A percentile compares a stretch with the other conserved stretches of the same genome.
phyloP scores from a whole-genome alignment of 1,140 invertebrate species.

The Condylostylus longicornis region DNA sequence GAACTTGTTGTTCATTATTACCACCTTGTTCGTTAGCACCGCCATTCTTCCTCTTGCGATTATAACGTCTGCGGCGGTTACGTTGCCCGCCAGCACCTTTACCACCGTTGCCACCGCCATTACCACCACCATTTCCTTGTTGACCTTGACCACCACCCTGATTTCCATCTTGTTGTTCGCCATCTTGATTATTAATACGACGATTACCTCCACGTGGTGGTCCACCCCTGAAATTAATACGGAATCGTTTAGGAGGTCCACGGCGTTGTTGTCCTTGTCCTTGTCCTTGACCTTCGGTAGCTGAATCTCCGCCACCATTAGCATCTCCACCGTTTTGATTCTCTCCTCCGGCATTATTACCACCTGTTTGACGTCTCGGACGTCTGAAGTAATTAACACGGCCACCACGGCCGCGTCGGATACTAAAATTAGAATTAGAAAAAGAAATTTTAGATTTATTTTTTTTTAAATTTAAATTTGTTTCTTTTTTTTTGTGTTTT shows the following conservation, averaged over 20 bases:
- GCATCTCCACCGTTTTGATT: too few species aligned
- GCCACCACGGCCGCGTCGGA: slow-evolving; percentile 32
- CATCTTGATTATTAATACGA: too few species aligned
- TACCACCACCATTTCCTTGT: slow-evolving; percentile 22
- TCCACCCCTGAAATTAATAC: too few species aligned
- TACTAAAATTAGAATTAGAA: slow-evolving; percentile 7
- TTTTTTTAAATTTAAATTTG: not conserved
- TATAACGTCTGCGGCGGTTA: slow-evolving; percentile 29
- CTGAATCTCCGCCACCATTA: too few species aligned
- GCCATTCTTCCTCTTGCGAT: slow-evolving; percentile 25
- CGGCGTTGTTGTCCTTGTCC: slow-evolving; percentile 17
- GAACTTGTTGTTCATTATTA: slow-evolving; percentile 29
- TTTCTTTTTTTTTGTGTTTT: too few species aligned
- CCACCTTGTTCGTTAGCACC: slow-evolving; percentile 28
- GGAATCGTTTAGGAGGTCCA: too few species aligned
- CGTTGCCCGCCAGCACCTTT: slow-evolving; percentile 29
- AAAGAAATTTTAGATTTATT: not conserved
- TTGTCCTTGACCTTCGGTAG: too few species aligned
- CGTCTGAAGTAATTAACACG: slow-evolving; percentile 22
- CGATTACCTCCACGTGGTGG: too few species aligned
- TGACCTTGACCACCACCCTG: slow-evolving; percentile 13
- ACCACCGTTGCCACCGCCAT: slow-evolving; percentile 29
- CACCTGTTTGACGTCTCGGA: slow-evolving; percentile 19
- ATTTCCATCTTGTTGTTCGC: too few species aligned
- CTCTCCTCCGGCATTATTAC: slow-evolving; percentile 25